phyloP scores from a whole-genome alignment of 2,113 vertebrate species.

The Amphiprion ocellaris region DNA sequence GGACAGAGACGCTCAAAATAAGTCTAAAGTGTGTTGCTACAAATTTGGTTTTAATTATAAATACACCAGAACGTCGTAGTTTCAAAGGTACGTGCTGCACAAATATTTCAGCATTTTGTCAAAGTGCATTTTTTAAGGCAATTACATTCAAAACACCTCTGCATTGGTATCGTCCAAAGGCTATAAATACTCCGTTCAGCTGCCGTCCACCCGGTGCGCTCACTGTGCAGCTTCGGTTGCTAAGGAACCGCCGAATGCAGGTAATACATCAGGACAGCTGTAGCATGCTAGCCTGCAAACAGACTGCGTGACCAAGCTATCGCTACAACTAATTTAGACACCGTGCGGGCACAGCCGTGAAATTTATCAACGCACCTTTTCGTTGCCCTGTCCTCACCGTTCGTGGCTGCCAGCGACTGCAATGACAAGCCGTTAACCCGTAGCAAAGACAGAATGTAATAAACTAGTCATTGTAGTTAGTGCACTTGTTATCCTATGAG shows the following conservation, averaged over 20 bases:
- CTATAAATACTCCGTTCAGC: conserved; percentile 70
- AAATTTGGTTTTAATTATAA: neutral
- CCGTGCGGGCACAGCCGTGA: neutral
- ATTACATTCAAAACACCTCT: neutral
- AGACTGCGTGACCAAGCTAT: conserved; percentile 53
- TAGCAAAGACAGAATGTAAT: conserved; percentile 1
- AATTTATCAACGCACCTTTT: neutral
- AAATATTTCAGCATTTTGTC: fast-evolving
- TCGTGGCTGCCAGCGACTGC: too few species aligned
- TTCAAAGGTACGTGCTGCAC: fast-evolving
- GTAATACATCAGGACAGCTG: conserved; percentile 78
- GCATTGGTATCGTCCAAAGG: conserved; percentile 72
- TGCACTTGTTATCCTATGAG: conserved; percentile 44
- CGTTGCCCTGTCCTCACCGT: neutral
- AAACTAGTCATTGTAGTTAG: conserved; percentile 10
- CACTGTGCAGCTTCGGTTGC: conserved; percentile 79
- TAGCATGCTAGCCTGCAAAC: conserved; percentile 69
- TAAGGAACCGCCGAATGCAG: conserved; percentile 81
- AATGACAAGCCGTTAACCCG: neutral
- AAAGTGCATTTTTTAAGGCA: neutral
- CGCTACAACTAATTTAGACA: conserved; percentile 3
- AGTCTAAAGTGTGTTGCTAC: neutral
- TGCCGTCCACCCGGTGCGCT: conserved; percentile 24
- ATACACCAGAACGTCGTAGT: fast-evolving
- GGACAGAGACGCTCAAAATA: neutral